Evolutionary conservation across 2,888 invertebrate species (phyloP), one percentile per base, ranked within the genome.

Genomic region (Eledona agricola): DNA sequence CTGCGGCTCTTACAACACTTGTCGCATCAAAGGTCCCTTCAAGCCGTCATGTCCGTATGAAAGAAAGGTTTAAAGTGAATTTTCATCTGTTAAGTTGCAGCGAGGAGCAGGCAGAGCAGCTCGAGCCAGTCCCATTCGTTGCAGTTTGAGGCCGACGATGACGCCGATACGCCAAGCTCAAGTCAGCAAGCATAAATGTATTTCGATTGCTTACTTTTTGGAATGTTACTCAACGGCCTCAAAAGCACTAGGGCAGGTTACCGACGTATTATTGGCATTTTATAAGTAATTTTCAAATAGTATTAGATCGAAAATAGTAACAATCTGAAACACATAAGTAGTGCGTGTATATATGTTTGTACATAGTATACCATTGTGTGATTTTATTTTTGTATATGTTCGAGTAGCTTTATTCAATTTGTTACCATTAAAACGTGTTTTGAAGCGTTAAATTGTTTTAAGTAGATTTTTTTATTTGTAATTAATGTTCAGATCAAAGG

Each of bases 1-100:
- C 61, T 94, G 94, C 72, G 92, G 91, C n/a, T 93, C 91, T 1
- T 94, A 94, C 75, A 94, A 94, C 74, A 94, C 94, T 0, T 90
- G 90, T 65, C 85, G 89, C 68, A 87, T 89, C 26, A 87, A 86
- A 63, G 87, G 86, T 7, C 85, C 77, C 1, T 66, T 67, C 3
- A 63, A 59, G 53, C 68, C 68, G 13, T 32, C 49, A 32, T 38
- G 31, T 28, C 23, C 15, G 26, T 25, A 40, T 12, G 7, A 37
- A 7, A 7, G 1, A 1, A 9, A n/a, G 7, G 4, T 22, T 23
- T 16, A n/a, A 38, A 15, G 4, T 4, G 5, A 13, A 12, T 3
- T 19, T 11, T 38, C 6, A 12, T n/a, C n/a, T 45, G 22, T 43
- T 31, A 4, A 1, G 34, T 35, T 40, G 0, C n/a, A 49, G 49